Conservation (phyloP, 1,140 invertebrate species). For the Acyrthosiphon pisum region DNA sequence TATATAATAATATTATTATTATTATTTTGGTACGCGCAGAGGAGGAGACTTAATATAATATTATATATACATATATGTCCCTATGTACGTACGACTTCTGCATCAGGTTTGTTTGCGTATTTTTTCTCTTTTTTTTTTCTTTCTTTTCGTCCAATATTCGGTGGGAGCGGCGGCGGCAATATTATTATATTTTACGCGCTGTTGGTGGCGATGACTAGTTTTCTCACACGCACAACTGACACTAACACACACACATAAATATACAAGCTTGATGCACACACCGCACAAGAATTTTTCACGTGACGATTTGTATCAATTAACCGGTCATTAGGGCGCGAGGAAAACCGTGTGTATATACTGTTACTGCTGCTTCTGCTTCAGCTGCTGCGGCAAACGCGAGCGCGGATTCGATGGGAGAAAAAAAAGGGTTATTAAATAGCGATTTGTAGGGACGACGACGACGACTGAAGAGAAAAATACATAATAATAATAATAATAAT, state of each 20-base stretch:
- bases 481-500: constrained; percentile 38
- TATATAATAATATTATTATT: background rate
- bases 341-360: background rate
- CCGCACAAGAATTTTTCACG: constrained; percentile 24
- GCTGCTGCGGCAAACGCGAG: background rate
- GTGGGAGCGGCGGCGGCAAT: background rate
- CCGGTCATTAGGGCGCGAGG: constrained; percentile 37
- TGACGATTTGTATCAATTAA: constrained; percentile 57
- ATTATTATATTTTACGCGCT: background rate
- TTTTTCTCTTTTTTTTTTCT: constrained; percentile 14
- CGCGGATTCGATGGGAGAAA: constrained; percentile 24
- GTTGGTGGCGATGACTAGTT: constrained; percentile 28
- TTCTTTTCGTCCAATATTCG: constrained; percentile 18
- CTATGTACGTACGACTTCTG: background rate
- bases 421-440: constrained; percentile 55
- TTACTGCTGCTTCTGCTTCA: background rate
- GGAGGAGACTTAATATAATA: background rate
- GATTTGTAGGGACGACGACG: constrained; percentile 37
- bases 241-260: background rate
- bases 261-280: background rate
- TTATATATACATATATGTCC: background rate
- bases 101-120: background rate
- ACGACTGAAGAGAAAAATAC: background rate
- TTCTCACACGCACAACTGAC: constrained; percentile 13
- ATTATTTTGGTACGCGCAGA: background rate